Conservation (phyloP, 2,888 invertebrate species). For the Eumerus sabulonum region DNA sequence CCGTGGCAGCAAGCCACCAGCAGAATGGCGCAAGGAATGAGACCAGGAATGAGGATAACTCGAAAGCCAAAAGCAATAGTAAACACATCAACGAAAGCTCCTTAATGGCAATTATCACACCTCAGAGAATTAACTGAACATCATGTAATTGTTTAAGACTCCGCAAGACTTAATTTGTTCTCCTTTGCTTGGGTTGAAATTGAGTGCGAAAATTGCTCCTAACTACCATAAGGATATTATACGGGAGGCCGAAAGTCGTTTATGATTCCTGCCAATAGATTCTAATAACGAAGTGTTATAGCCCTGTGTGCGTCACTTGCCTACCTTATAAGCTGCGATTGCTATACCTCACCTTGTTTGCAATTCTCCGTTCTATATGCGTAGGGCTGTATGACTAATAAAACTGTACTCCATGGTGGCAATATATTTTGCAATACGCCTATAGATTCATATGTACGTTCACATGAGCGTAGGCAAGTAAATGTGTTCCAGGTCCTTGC, state of each 20-base stretch:
- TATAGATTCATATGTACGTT: background rate
- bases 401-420: slow-evolving; percentile 26
- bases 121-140: slow-evolving; percentile 58
- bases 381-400: slow-evolving; percentile 27
- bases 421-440: slow-evolving; percentile 33
- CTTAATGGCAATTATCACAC: slow-evolving; percentile 63
- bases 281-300: slow-evolving; percentile 62
- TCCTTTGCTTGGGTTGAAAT: slow-evolving; percentile 33
- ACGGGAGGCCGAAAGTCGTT: slow-evolving; percentile 54
- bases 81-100: slow-evolving; percentile 2
- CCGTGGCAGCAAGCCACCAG: no score
- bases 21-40: no score
- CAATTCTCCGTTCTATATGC: slow-evolving; percentile 27
- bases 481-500: background rate
- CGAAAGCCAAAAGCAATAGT: no score
- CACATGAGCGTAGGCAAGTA: slow-evolving; percentile 8
- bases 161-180: slow-evolving; percentile 59
- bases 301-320: slow-evolving; percentile 9
- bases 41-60: no score
- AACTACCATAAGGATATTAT: slow-evolving; percentile 62
- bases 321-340: slow-evolving; percentile 12
- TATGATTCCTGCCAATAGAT: slow-evolving; percentile 63
- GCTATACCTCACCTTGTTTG: background rate
- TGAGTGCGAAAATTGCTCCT: slow-evolving; percentile 61
- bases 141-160: slow-evolving; percentile 65